Base-by-base conservation (phyloP, 2,797 vertebrate genomes). In the Acanthiza pusilla region DNA sequence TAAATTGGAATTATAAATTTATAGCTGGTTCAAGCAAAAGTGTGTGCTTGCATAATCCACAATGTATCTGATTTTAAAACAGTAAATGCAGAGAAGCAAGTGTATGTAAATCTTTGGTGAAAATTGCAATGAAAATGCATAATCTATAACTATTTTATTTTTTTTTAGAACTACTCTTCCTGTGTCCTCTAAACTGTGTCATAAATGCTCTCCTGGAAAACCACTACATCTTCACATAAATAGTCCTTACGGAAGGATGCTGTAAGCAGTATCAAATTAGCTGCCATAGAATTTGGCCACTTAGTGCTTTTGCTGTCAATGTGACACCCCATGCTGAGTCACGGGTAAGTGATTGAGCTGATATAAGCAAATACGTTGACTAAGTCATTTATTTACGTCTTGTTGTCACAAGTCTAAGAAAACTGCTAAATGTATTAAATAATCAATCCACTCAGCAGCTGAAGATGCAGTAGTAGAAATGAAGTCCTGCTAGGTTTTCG, bases 191-290 rank as follows among this genome's bases (percentile, higher is more conserved):
- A 94, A 85, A n/a, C 6, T 51, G 43, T 91, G 45, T 87, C 21
- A 30, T 75, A 77, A 89, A 57, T 32, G 9, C 29, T 89, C 9
- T 76, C 9, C 55, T 36, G 26, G 34, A 83, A 95, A 95, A 93
- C 43, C 67, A 30, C 17, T 27, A 13, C n/a, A 53, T 78, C 47
- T 67, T 94, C 66, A 91, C 32, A 75, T 79, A 87, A 91, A 58
- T 88, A 63, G 70, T 93, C 55, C 83, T 85, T 76, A 53, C 2
- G 14, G 74, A 91, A n/a, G 48, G 70, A 75, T 78, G 66, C 17
- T 68, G 38, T 85, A 93, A 92, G 40, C 76, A 94, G 65, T 89
- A 95, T 87, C 63, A 96, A 96, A 96, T 96, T 91, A 96, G 66
- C 62, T 96, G 47, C 58, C 65, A 65, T 29, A 67, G 55, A 95